Percentiles rank a stretch among this genome's conserved stretches.
Evolutionary conservation across 1,140 invertebrate genomes (phyloP).

Genomic region (Centruroides sculpturatus): DNA sequence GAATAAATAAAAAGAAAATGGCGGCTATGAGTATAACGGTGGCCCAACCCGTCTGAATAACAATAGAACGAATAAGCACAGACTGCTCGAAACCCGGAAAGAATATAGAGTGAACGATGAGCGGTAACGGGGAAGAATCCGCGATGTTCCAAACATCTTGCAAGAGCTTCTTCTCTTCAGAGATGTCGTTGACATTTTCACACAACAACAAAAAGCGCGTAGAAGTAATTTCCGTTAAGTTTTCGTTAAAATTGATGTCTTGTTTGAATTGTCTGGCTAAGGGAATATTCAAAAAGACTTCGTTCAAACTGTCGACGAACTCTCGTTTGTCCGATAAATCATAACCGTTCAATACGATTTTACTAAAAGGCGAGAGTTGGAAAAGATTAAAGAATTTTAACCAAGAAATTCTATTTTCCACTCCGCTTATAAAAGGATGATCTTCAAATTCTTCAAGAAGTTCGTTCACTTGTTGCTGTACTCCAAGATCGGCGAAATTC

Average conservation of each 20-base stretch:
- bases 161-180: constrained; percentile 80
- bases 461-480: constrained; percentile 61
- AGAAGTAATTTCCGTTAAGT: constrained; percentile 55
- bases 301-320: constrained; percentile 58
- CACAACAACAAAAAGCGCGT: constrained; percentile 77
- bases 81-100: constrained; percentile 92
- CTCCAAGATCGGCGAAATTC: constrained; percentile 62
- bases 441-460: constrained; percentile 62
- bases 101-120: constrained; percentile 81
- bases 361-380: constrained; percentile 52
- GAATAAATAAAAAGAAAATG: constrained; percentile 87
- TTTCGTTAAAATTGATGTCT: constrained; percentile 68
- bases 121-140: constrained; percentile 56
- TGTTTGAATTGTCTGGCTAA: constrained; percentile 48
- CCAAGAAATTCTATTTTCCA: constrained; percentile 80
- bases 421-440: constrained; percentile 52
- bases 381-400: constrained; percentile 66
- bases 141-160: constrained; percentile 60
- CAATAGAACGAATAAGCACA: constrained; percentile 76
- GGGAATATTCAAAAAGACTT: constrained; percentile 28
- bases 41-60: constrained; percentile 78
- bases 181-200: constrained; percentile 72
- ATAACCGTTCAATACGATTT: constrained; percentile 40
- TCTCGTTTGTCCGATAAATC: constrained; percentile 51
- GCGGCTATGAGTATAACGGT: constrained; percentile 88